These are phyloP conservation scores for Hippoglossus stenolepis DNA, from an alignment of 2,113 vertebrate genomes.

Conservation along the genomic window DNA sequence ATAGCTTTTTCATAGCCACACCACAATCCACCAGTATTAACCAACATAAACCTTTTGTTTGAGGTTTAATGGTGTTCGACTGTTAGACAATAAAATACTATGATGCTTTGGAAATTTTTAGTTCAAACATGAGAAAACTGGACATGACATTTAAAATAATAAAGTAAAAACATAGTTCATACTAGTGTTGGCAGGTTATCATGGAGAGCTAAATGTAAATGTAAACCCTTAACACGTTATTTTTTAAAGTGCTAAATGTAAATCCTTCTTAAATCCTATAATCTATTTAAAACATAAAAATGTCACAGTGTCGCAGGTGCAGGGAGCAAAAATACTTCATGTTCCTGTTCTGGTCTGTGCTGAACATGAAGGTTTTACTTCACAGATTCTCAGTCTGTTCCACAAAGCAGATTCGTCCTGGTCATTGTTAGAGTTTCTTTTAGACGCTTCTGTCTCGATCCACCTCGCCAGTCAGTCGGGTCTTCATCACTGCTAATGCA, in stretches of 20 bases:
- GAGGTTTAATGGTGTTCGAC: neutral
- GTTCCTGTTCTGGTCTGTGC: conserved; percentile 1
- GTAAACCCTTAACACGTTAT: too few species aligned
- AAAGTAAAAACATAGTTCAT: neutral
- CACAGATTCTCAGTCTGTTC: neutral
- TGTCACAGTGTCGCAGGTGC: neutral
- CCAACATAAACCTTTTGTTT: neutral
- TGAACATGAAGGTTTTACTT: conserved; percentile 13
- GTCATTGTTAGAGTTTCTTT: neutral
- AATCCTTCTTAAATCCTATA: neutral
- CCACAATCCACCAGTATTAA: neutral
- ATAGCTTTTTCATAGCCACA: neutral
- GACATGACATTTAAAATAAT: too few species aligned
- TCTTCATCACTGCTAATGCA: conserved; percentile 13
- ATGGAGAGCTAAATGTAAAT: neutral
- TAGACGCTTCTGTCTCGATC: neutral
- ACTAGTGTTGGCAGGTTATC: neutral
- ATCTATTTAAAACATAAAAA: neutral
- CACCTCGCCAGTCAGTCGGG: neutral
- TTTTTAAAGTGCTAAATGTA: neutral
- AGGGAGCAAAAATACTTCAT: neutral
- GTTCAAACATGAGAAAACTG: neutral
- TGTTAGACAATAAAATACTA: neutral
- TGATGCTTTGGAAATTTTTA: neutral
- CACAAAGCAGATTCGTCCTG: neutral